Evolutionary conservation across 2,888 invertebrate genomes (phyloP).

Genomic region (Drosophila anceps): DNA sequence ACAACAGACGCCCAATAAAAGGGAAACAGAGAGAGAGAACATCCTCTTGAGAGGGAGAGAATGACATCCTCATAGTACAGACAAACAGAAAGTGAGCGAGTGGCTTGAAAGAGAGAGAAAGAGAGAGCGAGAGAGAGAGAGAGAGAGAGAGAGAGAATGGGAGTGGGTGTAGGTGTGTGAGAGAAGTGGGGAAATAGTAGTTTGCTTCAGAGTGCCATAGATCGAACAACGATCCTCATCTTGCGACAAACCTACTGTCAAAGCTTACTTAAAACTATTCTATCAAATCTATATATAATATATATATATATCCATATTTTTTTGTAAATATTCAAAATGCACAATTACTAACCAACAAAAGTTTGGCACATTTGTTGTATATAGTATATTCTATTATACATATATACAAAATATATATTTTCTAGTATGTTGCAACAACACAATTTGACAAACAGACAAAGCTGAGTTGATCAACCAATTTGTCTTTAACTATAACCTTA

Average conservation of each 20-base stretch:
- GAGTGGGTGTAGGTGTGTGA: slow-evolving; percentile 12
- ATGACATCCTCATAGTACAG: slow-evolving; percentile 14
- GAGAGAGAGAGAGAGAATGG: slow-evolving; percentile 17
- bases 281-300: slow-evolving; percentile 8
- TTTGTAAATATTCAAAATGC: slow-evolving; percentile 50
- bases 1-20: not conserved
- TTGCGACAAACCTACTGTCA: slow-evolving; percentile 19
- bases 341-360: slow-evolving; percentile 45
- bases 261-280: slow-evolving; percentile 34
- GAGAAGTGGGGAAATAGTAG: slow-evolving; percentile 1
- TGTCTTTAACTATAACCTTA: slow-evolving; percentile 27
- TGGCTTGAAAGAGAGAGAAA: slow-evolving; percentile 9
- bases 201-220: slow-evolving; percentile 54
- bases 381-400: slow-evolving; percentile 17
- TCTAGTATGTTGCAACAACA: slow-evolving; percentile 21
- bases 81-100: slow-evolving; percentile 4
- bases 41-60: not conserved
- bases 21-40: not conserved
- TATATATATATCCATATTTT: slow-evolving; percentile 11
- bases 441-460: slow-evolving; percentile 22
- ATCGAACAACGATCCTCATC: slow-evolving; percentile 26
- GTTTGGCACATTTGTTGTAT: slow-evolving; percentile 18
- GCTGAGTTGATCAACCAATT: slow-evolving; percentile 8
- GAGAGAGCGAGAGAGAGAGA: not conserved
- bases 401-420: slow-evolving; percentile 18